These are phyloP conservation scores for Athalia circularis DNA, from an alignment of 2,888 invertebrate species.

Conservation along the genomic window DNA sequence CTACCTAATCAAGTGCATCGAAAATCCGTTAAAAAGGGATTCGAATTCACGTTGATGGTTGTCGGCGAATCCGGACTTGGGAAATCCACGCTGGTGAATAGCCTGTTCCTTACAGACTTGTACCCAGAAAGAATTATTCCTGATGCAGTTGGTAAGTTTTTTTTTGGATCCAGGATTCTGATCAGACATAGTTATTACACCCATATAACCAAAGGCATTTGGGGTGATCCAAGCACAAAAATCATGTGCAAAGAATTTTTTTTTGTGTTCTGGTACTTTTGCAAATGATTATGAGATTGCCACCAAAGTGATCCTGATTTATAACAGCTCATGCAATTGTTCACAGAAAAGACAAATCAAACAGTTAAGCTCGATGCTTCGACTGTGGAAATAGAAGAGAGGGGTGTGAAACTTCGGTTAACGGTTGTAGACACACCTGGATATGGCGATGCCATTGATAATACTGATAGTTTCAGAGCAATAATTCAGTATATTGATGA, in stretches of 20 bases:
- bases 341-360: constrained; percentile 90
- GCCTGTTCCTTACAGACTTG: constrained; percentile 94
- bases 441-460: constrained; percentile 96
- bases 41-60: constrained; percentile 98
- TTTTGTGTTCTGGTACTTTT: too few species aligned
- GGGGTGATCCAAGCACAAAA: too few species aligned
- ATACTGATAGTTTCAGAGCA: constrained; percentile 94
- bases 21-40: constrained; percentile 98
- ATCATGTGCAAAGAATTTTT: too few species aligned
- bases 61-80: constrained; percentile 94
- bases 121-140: constrained; percentile 95
- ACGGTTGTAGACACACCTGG: constrained; percentile 98
- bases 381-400: constrained; percentile 96
- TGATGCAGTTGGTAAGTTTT: constrained; percentile 86
- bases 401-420: constrained; percentile 93
- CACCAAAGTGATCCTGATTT: too few species aligned
- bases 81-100: constrained; percentile 96
- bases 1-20: constrained; percentile 97
- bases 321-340: constrained; percentile 1
- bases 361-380: constrained; percentile 96
- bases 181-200: neutral
- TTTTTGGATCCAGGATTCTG: neutral
- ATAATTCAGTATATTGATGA: constrained; percentile 98
- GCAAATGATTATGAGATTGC: too few species aligned
- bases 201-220: neutral